Conservation (phyloP, 2,113 vertebrate genomes). For the Urocitellus parryii region DNA sequence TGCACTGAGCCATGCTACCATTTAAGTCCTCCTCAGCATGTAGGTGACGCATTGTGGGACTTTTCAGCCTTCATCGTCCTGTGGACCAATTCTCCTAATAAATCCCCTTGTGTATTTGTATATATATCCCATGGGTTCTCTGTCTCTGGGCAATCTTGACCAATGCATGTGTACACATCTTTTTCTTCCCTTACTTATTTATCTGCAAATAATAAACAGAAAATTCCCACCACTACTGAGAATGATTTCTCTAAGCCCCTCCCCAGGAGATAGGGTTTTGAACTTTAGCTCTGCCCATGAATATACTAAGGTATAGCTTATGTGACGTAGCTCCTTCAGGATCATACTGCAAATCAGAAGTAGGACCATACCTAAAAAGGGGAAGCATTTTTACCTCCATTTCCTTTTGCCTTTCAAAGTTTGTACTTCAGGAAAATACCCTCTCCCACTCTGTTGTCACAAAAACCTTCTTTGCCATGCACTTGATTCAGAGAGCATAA, state of each 20-base stretch:
- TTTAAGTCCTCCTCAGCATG: not conserved
- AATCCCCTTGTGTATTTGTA: not conserved
- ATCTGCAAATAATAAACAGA: conserved; percentile 14
- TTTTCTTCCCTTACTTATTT: not conserved
- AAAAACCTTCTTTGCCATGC: not conserved
- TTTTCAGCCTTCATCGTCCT: not conserved
- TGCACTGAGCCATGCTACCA: not conserved
- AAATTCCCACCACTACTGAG: not conserved
- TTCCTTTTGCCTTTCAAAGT: conserved; percentile 23
- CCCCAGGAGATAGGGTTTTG: not conserved
- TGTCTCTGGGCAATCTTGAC: not conserved
- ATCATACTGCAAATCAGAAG: not conserved
- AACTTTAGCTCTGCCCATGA: not conserved
- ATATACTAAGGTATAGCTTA: not conserved
- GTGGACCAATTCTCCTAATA: not conserved
- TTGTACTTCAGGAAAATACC: not conserved
- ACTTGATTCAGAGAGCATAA: not conserved
- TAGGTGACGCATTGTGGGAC: not conserved
- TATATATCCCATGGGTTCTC: not conserved
- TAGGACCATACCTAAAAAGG: not conserved
- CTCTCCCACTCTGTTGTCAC: not conserved
- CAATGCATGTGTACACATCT: no score
- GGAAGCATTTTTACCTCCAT: not conserved
- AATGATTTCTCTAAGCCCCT: not conserved
- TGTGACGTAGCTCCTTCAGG: not conserved